Base-by-base conservation (phyloP, 2,797 vertebrate genomes). In the Darevskia nairensis region DNA sequence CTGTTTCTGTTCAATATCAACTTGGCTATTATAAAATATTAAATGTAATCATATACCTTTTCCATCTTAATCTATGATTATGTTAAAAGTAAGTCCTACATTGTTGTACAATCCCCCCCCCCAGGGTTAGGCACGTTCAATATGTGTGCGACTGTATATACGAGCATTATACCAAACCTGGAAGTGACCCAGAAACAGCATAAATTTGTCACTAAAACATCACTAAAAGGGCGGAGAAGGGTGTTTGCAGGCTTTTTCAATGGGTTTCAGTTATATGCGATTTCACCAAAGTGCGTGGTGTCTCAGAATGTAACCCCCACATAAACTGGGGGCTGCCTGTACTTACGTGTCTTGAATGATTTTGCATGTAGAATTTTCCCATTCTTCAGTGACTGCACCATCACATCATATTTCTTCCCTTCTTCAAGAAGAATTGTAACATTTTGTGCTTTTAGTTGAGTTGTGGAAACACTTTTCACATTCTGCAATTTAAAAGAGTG, bases 311-410 rank as follows among this genome's bases (percentile, higher is more conserved):
- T 55, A 55, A 55, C 3, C 3, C 3, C 50, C 3, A 0, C 13
- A 1, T 15, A 55, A 55, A 55, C 13, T 0, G 50, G 13, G 13
- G 13, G 13, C 50, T 55, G 50, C 50, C 50, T 55, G 13, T 78
- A 96, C 97, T 97, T 96, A 98, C 97, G 15, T 59, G 97, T 97
- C 82, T 96, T 92, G 95, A 98, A 97, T 64, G 96, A 96, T 92
- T 96, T 98, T 85, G 90, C 80, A 79, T 94, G 92, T 86, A 97
- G 90, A 88, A 94, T 84, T 84, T 41, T 88, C 55, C 93, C 95
- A 89, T 95, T 90, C 94, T 95, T 97, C 69, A 96, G n/a, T 11
- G 97, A 97, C 90, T 96, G 95, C 95, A 98, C 86, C 29, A 94
- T 95, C 84, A 98, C 87, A 80, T 95, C 89, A 93, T 97, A 98